Evolutionary conservation across 2,888 invertebrate genomes (phyloP).

Genomic region (Ichneumoninae sp.): DNA sequence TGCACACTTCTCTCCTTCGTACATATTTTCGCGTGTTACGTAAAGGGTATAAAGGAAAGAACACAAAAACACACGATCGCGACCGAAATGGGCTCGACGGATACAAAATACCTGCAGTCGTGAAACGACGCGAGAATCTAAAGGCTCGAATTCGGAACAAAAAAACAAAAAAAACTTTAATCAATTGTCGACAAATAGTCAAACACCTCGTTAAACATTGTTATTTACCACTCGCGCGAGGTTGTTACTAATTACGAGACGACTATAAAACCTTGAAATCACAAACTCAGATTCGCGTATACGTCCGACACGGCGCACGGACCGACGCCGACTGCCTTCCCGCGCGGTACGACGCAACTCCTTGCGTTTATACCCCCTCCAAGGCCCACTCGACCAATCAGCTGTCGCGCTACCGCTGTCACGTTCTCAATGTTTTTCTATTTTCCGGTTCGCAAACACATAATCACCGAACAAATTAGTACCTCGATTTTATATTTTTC

Average conservation of each 20-base stretch:
- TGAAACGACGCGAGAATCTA: neutral
- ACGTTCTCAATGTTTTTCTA: no score
- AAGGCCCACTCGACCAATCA: neutral
- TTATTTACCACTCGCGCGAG: neutral
- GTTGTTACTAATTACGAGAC: neutral
- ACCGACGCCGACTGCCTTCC: neutral
- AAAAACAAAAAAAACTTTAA: neutral
- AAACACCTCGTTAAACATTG: neutral
- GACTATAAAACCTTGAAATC: neutral
- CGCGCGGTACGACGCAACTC: neutral
- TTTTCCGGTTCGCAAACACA: no score
- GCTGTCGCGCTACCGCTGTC: neutral
- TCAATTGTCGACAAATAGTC: neutral
- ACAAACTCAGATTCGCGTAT: neutral
- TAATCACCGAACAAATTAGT: slow-evolving; percentile 4
- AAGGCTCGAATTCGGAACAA: neutral
- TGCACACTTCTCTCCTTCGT: neutral
- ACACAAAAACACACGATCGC: neutral
- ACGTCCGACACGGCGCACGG: neutral
- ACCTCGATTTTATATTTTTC: slow-evolving; percentile 25
- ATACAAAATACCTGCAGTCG: neutral
- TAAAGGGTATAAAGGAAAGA: neutral
- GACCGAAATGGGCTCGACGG: neutral
- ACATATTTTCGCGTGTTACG: neutral
- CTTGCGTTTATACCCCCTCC: neutral